Evolutionary conservation across 2,888 invertebrate genomes (phyloP), one percentile per base, ranked within the genome.

Genomic region (Priocnemis perturbator): DNA sequence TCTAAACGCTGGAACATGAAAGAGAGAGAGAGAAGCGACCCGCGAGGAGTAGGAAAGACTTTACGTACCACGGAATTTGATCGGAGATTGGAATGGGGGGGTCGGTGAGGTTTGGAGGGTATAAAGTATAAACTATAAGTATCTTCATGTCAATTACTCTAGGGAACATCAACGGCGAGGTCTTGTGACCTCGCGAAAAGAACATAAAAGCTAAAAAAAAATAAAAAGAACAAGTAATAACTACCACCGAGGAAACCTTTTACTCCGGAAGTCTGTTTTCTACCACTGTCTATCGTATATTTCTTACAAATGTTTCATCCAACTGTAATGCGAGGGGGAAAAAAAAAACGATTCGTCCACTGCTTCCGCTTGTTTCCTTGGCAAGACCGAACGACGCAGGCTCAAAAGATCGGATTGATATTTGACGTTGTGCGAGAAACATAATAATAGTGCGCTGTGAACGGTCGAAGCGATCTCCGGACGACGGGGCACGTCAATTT

Each of bases 101-200:
- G 52, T 45, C 59, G 20, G 30, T 19, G 44, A 37, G 37, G 64
- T 67, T 67, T 45, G 60, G 64, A 72, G 73, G 45, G 69, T 68
- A 60, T 64, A 71, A 71, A 60, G 66, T 66, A 73, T 74, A 77
- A 78, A 93, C 90, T 92, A 92, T 92, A 92, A 93, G 90, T 92
- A 92, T 92, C 92, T 94, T 93, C 93, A 93, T 93, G 94, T 94
- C 94, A 94, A 94, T 94, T 94, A 94, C 91, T 93, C 92, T 93
- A 94, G 94, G 94, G 94, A 94, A 94, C 94, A 94, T 93, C 85
- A 81, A 81, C 71, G 77, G 69, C 81, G 71, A 78, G 80, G 76
- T 77, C 50, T 64, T 70, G 64, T 58, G 44, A 44, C 45, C 73
- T 77, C 71, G 80, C 71, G 26, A 20, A 37, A 37, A 37, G 37